Evolutionary conservation across 2,797 vertebrate species (phyloP).

Genomic region (Alcedo atthis): DNA sequence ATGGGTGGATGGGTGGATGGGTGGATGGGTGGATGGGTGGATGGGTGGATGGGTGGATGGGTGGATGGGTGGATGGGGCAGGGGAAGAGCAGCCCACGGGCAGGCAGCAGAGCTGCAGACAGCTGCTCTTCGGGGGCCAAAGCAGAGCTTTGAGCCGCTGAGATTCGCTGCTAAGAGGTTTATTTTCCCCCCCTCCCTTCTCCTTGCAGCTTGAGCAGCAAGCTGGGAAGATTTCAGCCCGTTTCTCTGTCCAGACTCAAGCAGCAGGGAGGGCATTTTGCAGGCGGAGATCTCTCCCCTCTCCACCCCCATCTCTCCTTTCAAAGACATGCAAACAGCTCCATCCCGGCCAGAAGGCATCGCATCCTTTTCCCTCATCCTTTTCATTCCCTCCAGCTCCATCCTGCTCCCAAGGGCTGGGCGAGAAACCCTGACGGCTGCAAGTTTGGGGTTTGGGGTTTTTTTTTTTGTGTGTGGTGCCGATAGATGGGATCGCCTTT

Average conservation of each 20-base stretch:
- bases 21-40: too few species aligned
- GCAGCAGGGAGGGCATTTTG: not conserved
- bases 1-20: too few species aligned
- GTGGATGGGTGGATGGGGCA: too few species aligned
- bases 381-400: not conserved
- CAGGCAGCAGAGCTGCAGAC: fast-evolving
- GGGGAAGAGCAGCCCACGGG: not conserved
- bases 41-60: too few species aligned
- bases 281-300: fast-evolving
- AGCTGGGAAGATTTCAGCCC: not conserved
- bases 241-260: not conserved
- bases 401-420: fast-evolving
- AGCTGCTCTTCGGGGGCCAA: not conserved
- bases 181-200: not conserved
- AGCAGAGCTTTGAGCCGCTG: not conserved
- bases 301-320: too few species aligned
- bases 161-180: not conserved
- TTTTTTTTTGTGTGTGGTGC: not conserved
- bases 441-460: not conserved
- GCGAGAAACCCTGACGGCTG: not conserved
- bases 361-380: not conserved
- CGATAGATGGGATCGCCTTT: not conserved
- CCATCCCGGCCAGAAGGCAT: not conserved
- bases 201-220: not conserved
- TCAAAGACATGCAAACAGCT: not conserved